These are phyloP conservation scores for Drosophila stalkeri DNA, from an alignment of 2,888 invertebrate genomes.

Conservation along the genomic window DNA sequence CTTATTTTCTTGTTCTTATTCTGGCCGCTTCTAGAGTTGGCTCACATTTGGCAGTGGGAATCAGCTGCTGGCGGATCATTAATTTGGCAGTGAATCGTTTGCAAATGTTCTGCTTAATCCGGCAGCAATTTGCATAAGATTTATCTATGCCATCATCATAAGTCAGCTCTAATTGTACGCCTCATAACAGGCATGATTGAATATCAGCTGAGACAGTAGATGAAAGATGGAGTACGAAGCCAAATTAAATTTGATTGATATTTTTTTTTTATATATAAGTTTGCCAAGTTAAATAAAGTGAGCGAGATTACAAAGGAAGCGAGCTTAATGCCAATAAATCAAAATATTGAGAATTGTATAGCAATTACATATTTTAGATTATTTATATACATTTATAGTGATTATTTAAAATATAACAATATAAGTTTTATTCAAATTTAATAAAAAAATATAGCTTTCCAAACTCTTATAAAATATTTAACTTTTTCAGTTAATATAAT, in stretches of 20 bases:
- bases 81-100: conserved; percentile 62
- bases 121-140: conserved; percentile 14
- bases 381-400: too few species aligned
- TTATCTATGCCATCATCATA: conserved; percentile 20
- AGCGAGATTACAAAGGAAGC: background rate
- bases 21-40: background rate
- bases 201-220: background rate
- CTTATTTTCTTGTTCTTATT: conserved; percentile 22
- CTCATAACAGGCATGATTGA: conserved; percentile 2
- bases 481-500: too few species aligned
- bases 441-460: too few species aligned
- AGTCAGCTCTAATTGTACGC: conserved; percentile 10
- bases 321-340: background rate
- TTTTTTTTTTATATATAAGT: background rate
- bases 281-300: background rate
- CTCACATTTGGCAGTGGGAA: conserved; percentile 22
- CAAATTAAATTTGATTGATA: background rate
- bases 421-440: too few species aligned
- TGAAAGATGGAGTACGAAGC: background rate
- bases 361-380: too few species aligned
- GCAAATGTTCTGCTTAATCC: conserved; percentile 40
- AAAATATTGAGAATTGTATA: too few species aligned
- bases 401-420: too few species aligned
- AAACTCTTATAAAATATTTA: too few species aligned
- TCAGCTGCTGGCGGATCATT: conserved; percentile 57